These are phyloP conservation scores for Muntiacus muntjak DNA, from an alignment of 2,113 vertebrate species.

Conservation along the genomic window DNA sequence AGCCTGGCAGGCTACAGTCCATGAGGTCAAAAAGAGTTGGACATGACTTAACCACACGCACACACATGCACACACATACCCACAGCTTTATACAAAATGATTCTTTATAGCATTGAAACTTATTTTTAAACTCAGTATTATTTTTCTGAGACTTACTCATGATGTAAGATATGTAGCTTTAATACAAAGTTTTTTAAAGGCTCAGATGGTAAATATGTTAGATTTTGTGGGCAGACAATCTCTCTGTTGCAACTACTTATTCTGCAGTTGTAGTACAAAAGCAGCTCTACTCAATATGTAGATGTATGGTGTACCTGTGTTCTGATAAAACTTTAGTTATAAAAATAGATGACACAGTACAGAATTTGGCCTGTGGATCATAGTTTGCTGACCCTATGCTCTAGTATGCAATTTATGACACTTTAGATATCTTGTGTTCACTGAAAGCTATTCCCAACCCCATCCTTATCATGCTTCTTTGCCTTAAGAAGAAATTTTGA, in stretches of 20 bases:
- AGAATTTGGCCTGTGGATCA: not conserved
- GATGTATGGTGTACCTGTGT: not conserved
- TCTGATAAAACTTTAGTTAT: not conserved
- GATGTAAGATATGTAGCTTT: not conserved
- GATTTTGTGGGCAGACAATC: not conserved
- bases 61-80: not conserved
- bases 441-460: not conserved
- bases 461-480: not conserved
- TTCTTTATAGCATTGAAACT: not conserved
- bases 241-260: not conserved
- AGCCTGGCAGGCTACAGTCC: not conserved
- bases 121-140: not conserved
- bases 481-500: slow-evolving; percentile 2
- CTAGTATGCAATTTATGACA: not conserved
- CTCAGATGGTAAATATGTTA: not conserved
- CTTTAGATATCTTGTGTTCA: not conserved
- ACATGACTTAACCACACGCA: not conserved
- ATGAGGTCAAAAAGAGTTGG: not conserved
- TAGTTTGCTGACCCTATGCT: not conserved
- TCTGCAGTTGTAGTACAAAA: not conserved
- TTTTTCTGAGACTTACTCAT: not conserved
- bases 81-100: not conserved
- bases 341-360: not conserved
- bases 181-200: not conserved
- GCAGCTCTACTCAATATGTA: not conserved